Evolutionary conservation across 2,888 invertebrate genomes (phyloP).

Genomic region (Diaphora mendica): DNA sequence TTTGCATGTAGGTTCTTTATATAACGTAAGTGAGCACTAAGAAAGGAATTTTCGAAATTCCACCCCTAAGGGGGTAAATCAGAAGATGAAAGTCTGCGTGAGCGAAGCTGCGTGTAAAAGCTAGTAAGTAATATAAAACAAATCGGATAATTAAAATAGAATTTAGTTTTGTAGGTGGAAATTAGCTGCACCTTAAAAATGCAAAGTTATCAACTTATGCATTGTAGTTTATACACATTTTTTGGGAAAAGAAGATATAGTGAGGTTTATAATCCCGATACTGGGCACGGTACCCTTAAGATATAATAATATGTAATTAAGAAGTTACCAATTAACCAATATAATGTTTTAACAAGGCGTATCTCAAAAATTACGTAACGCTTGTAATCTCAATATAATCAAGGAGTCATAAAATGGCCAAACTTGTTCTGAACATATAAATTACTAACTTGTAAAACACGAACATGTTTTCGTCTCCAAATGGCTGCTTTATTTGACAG

Average conservation of each 20-base stretch:
- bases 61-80: too few species aligned
- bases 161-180: background rate
- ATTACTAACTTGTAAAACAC: slow-evolving; percentile 43
- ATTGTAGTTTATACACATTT: background rate
- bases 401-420: slow-evolving; percentile 47
- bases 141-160: background rate
- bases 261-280: background rate
- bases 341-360: slow-evolving; percentile 18
- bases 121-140: too few species aligned
- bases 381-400: slow-evolving; percentile 44
- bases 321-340: background rate
- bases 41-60: too few species aligned
- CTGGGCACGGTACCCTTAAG: slow-evolving; percentile 11
- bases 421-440: slow-evolving; percentile 49
- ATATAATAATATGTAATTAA: background rate
- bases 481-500: slow-evolving; percentile 58
- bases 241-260: background rate
- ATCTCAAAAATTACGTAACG: slow-evolving; percentile 45
- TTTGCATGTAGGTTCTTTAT: too few species aligned
- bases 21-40: too few species aligned
- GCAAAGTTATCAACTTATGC: background rate
- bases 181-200: background rate
- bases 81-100: too few species aligned
- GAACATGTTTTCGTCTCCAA: slow-evolving; percentile 44
- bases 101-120: too few species aligned